These are phyloP conservation scores for Pseudorhiza aurosa DNA, from an alignment of 30 jellyfish, hydroid and myxozoan species.

Conservation along the genomic window DNA sequence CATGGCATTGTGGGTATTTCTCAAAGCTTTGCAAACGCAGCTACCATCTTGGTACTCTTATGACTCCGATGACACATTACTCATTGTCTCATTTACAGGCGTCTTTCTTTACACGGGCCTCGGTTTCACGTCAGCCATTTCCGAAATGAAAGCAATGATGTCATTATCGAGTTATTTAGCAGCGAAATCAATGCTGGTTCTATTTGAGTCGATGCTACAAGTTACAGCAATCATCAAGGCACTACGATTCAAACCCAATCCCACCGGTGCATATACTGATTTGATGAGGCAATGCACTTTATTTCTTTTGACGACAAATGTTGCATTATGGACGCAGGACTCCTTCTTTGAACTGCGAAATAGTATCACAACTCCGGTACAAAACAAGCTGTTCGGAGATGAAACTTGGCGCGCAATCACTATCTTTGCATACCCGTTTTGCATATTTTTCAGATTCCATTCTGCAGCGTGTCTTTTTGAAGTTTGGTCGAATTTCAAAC, in stretches of 20 bases:
- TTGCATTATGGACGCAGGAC: constrained; percentile 97
- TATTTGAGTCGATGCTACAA: constrained; percentile 90
- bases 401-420: constrained; percentile 90
- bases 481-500: constrained; percentile 88
- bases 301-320: constrained; percentile 81
- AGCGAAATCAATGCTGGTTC: constrained; percentile 77
- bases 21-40: constrained; percentile 84
- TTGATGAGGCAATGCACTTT: constrained; percentile 84
- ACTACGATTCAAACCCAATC: constrained; percentile 76
- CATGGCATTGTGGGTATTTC: constrained; percentile 81
- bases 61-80: constrained; percentile 86
- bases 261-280: constrained; percentile 62
- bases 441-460: constrained; percentile 93
- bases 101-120: constrained; percentile 93
- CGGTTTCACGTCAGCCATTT: constrained; percentile 86
- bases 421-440: constrained; percentile 87
- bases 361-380: constrained; percentile 87
- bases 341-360: constrained; percentile 90
- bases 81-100: constrained; percentile 91
- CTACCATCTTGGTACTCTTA: constrained; percentile 86
- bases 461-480: constrained; percentile 94
- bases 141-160: constrained; percentile 72
- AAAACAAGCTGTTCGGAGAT: constrained; percentile 74
- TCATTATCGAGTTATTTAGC: constrained; percentile 55
- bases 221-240: constrained; percentile 94